Evolutionary conservation across 1,140 invertebrate genomes (phyloP).

Genomic region (Ylistrum balloti): DNA sequence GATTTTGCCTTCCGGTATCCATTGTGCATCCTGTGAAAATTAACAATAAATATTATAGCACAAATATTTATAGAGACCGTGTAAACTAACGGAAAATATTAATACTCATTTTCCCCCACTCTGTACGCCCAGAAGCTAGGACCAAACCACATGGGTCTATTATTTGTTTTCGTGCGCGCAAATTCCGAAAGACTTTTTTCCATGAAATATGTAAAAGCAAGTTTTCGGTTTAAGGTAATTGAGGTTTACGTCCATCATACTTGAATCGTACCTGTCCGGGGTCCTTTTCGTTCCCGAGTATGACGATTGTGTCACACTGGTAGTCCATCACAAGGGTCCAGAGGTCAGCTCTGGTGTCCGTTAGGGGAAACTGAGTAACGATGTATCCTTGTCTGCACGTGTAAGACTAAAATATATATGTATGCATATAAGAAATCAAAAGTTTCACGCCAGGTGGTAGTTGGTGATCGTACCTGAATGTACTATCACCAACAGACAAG

Average conservation of each 20-base stretch:
- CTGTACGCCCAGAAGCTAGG: too few relatives aligned
- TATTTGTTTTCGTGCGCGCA: too few relatives aligned
- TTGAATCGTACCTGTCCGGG: not conserved
- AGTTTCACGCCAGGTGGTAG: too few relatives aligned
- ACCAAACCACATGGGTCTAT: too few relatives aligned
- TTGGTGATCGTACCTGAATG: too few relatives aligned
- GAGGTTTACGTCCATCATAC: too few relatives aligned
- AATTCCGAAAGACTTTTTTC: too few relatives aligned
- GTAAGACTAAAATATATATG: conserved; percentile 77
- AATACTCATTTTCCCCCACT: too few relatives aligned
- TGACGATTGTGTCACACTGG: conserved; percentile 76
- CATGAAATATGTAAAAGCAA: too few relatives aligned
- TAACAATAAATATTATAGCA: not conserved
- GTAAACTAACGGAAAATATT: not conserved
- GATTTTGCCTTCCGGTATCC: not conserved
- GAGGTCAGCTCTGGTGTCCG: conserved; percentile 80
- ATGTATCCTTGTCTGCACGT: conserved; percentile 77
- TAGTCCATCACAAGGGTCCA: conserved; percentile 81
- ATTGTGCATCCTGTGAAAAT: not conserved
- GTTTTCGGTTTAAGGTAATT: too few relatives aligned
- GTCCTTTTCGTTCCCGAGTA: conserved; percentile 73
- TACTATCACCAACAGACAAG: too few relatives aligned
- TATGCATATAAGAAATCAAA: too few relatives aligned
- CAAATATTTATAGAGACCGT: not conserved
- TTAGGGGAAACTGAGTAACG: conserved; percentile 80